A percentile compares a stretch with the other conserved stretches of the same genome.
These are phyloP conservation scores for Herminia tarsipennalis DNA, from an alignment of 2,888 invertebrate genomes.

Conservation along the genomic window DNA sequence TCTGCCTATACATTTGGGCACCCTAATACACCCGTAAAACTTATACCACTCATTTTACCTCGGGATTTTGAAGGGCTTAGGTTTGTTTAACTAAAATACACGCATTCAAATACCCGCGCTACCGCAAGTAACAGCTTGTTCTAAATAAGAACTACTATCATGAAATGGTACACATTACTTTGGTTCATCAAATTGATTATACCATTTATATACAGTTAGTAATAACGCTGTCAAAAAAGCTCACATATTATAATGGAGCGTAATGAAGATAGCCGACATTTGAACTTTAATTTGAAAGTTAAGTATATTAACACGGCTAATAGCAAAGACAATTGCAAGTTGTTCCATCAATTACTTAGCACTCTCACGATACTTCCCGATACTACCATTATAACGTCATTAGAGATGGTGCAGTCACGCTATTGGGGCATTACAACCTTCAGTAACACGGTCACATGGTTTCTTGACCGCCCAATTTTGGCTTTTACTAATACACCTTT, in stretches of 20 bases:
- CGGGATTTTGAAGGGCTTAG: too few species aligned
- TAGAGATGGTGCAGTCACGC: slow-evolving; percentile 78
- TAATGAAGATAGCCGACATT: slow-evolving; percentile 41
- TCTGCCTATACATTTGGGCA: too few species aligned
- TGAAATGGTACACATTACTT: neutral
- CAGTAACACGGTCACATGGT: slow-evolving; percentile 82
- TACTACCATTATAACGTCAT: slow-evolving; percentile 81
- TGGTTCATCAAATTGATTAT: slow-evolving; percentile 1
- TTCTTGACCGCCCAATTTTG: slow-evolving; percentile 76
- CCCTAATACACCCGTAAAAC: too few species aligned
- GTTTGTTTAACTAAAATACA: too few species aligned
- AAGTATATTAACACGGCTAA: slow-evolving; percentile 66
- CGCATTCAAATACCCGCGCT: too few species aligned
- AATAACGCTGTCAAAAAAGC: slow-evolving; percentile 23
- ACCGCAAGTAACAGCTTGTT: too few species aligned
- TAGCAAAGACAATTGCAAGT: slow-evolving; percentile 66
- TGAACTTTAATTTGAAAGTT: slow-evolving; percentile 40
- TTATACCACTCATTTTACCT: too few species aligned
- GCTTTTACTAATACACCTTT: slow-evolving; percentile 69
- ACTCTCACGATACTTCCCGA: slow-evolving; percentile 69
- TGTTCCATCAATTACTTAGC: slow-evolving; percentile 81
- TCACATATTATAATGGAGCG: slow-evolving; percentile 30
- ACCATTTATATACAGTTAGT: slow-evolving; percentile 23
- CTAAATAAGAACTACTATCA: too few species aligned
- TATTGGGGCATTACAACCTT: slow-evolving; percentile 75